phyloP scores from a whole-genome alignment of 1,140 invertebrate genomes.

The Limonius californicus region DNA sequence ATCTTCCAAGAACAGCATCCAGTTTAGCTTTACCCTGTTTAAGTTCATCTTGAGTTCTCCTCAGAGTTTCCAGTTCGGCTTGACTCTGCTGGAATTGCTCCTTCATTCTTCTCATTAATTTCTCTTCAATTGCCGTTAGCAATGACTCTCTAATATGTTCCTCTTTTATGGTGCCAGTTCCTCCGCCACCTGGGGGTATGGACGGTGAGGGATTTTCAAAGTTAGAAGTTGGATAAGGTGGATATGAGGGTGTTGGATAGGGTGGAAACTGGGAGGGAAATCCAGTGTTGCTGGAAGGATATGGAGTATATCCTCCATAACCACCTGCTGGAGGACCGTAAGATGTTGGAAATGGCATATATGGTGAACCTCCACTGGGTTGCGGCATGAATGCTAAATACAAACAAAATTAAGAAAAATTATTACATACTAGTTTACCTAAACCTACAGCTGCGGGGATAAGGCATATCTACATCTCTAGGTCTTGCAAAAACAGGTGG shows the following conservation, averaged over 20 bases:
- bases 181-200: slow-evolving; percentile 44
- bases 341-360: slow-evolving; percentile 24
- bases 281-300: slow-evolving; percentile 33
- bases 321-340: slow-evolving; percentile 40
- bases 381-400: slow-evolving; percentile 23
- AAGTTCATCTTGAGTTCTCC: slow-evolving; percentile 85
- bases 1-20: slow-evolving; percentile 72
- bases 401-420: too few species aligned
- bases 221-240: slow-evolving; percentile 42
- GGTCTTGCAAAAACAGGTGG: slow-evolving; percentile 88
- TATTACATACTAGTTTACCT: neutral
- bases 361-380: slow-evolving; percentile 27
- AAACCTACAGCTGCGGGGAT: slow-evolving; percentile 56
- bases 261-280: slow-evolving; percentile 39
- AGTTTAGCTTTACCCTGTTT: slow-evolving; percentile 80
- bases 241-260: slow-evolving; percentile 44
- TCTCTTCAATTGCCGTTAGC: slow-evolving; percentile 92
- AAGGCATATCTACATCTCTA: slow-evolving; percentile 54
- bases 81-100: slow-evolving; percentile 87
- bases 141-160: slow-evolving; percentile 93
- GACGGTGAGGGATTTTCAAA: slow-evolving; percentile 40
- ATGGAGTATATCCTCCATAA: slow-evolving; percentile 28
- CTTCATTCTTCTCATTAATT: slow-evolving; percentile 77
- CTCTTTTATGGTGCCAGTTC: slow-evolving; percentile 82
- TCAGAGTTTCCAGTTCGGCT: slow-evolving; percentile 88